A percentile compares a stretch with the other conserved stretches of the same genome.
Conservation (phyloP, 2,113 vertebrate species). For the Aleadryas rufinucha region DNA sequence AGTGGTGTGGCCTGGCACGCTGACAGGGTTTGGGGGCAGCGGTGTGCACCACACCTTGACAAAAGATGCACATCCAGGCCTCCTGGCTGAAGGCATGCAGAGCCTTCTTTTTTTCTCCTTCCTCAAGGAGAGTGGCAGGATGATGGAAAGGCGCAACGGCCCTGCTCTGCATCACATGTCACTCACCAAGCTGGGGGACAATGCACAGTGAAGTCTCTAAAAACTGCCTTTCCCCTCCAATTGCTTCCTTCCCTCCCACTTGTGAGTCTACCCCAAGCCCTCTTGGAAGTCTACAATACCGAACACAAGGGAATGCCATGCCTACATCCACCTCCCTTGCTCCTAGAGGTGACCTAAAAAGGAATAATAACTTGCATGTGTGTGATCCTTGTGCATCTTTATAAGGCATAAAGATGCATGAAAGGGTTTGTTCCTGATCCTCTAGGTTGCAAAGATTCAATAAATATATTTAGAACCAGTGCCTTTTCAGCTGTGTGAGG, state of each 20-base stretch:
- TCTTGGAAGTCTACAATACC: not conserved
- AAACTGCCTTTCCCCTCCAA: not conserved
- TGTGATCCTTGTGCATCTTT: not conserved
- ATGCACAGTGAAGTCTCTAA: not conserved
- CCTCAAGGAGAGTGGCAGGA: not conserved
- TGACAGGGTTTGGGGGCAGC: not conserved
- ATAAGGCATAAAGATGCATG: not conserved
- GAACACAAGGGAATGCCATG: not conserved
- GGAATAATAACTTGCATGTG: not conserved
- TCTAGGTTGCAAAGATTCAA: not conserved
- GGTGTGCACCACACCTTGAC: not conserved
- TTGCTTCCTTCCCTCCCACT: not conserved
- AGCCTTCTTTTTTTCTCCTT: too few species aligned
- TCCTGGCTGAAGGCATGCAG: not conserved
- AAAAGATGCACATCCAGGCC: not conserved
- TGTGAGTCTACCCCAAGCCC: accelerated
- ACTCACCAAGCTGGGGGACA: not conserved
- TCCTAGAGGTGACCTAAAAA: not conserved
- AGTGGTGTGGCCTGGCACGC: not conserved
- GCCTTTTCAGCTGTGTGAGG: not conserved
- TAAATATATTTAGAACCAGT: not conserved
- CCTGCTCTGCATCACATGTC: not conserved
- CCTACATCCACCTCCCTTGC: not conserved
- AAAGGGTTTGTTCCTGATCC: not conserved
- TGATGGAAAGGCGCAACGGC: not conserved